phyloP scores from a whole-genome alignment of 2,888 invertebrate genomes.

The Chymomyza caudatula region DNA sequence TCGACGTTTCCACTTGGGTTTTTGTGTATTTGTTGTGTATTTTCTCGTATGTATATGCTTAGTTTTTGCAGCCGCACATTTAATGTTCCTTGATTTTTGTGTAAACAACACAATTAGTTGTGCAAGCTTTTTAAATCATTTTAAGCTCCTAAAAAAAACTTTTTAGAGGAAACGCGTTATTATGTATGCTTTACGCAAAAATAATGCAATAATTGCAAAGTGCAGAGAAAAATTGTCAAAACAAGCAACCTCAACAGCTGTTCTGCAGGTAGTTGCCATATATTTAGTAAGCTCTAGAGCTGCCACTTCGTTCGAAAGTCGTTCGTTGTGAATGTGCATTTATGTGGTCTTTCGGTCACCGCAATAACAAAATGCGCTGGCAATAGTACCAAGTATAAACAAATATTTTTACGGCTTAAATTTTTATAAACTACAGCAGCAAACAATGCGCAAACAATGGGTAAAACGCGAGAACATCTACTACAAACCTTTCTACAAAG shows the following conservation, averaged over 20 bases:
- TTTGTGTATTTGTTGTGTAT: conserved; percentile 1
- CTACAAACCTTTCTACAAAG: conserved; percentile 78
- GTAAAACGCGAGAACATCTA: conserved; percentile 78
- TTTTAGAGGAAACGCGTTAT: not conserved
- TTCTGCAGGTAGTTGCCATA: not conserved
- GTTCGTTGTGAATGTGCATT: not conserved
- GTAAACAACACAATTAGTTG: conserved; percentile 52
- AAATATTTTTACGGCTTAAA: conserved; percentile 7
- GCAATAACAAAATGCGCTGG: not conserved
- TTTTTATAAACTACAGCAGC: not conserved
- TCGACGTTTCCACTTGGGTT: not conserved
- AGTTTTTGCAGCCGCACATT: not conserved
- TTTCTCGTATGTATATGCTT: not conserved
- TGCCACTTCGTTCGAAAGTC: not conserved
- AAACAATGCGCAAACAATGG: conserved; percentile 75
- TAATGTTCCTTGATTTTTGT: not conserved
- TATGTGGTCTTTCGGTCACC: not conserved
- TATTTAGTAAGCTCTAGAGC: not conserved
- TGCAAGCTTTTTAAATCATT: not conserved
- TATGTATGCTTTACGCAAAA: not conserved
- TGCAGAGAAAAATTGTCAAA: not conserved
- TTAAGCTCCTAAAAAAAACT: not conserved
- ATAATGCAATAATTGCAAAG: not conserved
- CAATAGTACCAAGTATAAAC: not conserved
- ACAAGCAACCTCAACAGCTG: not conserved